These are phyloP conservation scores for Pantala flavescens DNA, from an alignment of 1,140 invertebrate genomes.

Conservation along the genomic window DNA sequence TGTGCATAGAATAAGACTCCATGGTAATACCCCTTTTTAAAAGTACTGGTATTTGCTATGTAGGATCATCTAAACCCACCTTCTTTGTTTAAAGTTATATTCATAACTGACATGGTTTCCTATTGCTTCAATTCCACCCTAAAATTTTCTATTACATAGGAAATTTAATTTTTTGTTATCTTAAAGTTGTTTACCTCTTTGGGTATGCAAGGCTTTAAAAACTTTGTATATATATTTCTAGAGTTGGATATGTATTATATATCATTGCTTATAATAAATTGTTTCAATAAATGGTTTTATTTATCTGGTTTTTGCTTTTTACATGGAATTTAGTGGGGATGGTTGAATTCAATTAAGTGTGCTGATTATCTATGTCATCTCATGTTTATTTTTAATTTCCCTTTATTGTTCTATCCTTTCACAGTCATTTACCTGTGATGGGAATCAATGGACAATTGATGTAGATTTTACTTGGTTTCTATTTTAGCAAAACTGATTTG, in stretches of 20 bases:
- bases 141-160: conserved; percentile 5
- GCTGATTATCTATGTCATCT: no score
- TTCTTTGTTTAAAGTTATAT: background rate
- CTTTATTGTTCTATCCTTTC: no score
- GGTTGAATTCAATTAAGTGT: no score
- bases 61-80: background rate
- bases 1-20: conserved; percentile 24
- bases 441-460: no score
- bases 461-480: no score
- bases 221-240: conserved; percentile 1
- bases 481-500: no score
- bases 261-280: conserved; percentile 6
- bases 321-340: background rate
- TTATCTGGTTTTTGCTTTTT: background rate
- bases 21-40: background rate
- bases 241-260: conserved; percentile 8
- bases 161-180: background rate
- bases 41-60: background rate
- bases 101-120: background rate
- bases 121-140: background rate
- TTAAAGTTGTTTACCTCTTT: background rate
- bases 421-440: no score
- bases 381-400: no score
- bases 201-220: background rate
- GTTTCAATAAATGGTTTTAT: conserved; percentile 8